phyloP scores from a whole-genome alignment of 2,113 vertebrate genomes.

The Vidua chalybeata region DNA sequence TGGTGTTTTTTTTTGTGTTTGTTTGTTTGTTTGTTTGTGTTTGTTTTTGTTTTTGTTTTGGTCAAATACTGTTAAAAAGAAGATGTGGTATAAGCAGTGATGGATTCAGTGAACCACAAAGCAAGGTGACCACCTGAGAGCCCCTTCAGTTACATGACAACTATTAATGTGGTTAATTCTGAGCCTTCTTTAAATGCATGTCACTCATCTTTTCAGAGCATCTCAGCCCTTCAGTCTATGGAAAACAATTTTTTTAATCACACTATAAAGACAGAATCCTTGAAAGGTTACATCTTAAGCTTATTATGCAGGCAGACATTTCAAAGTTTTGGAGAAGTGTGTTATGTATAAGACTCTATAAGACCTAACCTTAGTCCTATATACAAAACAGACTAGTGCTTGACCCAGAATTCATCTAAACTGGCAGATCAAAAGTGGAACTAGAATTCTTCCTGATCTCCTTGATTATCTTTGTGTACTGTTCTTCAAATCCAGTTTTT shows the following conservation, averaged over 20 bases:
- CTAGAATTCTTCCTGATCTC: neutral
- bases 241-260: neutral
- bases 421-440: neutral
- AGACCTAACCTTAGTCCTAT: neutral
- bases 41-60: neutral
- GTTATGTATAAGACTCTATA: neutral
- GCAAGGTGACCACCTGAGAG: neutral
- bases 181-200: neutral
- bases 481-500: neutral
- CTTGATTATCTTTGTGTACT: neutral
- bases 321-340: neutral
- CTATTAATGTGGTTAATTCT: neutral
- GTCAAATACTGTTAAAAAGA: neutral
- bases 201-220: neutral
- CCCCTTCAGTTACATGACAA: neutral
- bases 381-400: neutral
- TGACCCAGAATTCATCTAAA: neutral
- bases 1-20: no score
- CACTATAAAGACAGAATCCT: neutral
- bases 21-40: no score
- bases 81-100: neutral
- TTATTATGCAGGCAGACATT: neutral
- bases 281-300: neutral
- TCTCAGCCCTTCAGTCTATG: neutral
- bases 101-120: neutral